A percentile compares a stretch with the other conserved stretches of the same genome.
phyloP scores from a whole-genome alignment of 2,888 invertebrate genomes.

The Noctua janthina region DNA sequence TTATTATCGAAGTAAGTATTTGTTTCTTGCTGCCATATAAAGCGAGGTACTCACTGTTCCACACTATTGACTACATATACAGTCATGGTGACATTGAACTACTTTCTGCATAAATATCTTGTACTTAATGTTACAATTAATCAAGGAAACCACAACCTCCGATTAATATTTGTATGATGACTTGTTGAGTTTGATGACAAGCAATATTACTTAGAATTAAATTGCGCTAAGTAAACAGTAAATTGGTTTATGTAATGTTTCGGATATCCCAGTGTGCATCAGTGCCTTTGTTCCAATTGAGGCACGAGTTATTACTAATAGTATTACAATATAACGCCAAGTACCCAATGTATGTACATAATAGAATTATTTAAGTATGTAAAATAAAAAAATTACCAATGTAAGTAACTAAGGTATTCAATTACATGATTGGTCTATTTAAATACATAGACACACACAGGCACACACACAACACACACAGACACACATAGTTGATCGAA shows the following conservation, averaged over 20 bases:
- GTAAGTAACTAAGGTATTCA: too few relatives aligned
- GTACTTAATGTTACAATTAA: not conserved
- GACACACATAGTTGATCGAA: too few relatives aligned
- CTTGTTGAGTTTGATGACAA: not conserved
- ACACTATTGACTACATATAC: not conserved
- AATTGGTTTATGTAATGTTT: conserved; percentile 1
- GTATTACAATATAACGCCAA: too few relatives aligned
- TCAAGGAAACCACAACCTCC: conserved; percentile 35
- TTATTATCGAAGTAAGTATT: not conserved
- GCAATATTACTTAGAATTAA: not conserved
- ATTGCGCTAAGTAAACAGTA: not conserved
- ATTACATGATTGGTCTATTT: too few relatives aligned
- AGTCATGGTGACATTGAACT: conserved; percentile 37
- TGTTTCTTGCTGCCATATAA: not conserved
- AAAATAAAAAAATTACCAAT: too few relatives aligned
- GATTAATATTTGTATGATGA: conserved; percentile 14
- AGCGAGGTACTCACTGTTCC: not conserved
- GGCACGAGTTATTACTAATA: not conserved
- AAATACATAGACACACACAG: too few relatives aligned
- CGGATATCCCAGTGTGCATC: not conserved
- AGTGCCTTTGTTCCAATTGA: not conserved
- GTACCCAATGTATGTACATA: too few relatives aligned
- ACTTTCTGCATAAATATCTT: conserved; percentile 13
- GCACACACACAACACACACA: too few relatives aligned
- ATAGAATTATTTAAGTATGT: too few relatives aligned